Base-by-base conservation (phyloP, 2,888 invertebrate genomes). In the Xestobium rufovillosum region DNA sequence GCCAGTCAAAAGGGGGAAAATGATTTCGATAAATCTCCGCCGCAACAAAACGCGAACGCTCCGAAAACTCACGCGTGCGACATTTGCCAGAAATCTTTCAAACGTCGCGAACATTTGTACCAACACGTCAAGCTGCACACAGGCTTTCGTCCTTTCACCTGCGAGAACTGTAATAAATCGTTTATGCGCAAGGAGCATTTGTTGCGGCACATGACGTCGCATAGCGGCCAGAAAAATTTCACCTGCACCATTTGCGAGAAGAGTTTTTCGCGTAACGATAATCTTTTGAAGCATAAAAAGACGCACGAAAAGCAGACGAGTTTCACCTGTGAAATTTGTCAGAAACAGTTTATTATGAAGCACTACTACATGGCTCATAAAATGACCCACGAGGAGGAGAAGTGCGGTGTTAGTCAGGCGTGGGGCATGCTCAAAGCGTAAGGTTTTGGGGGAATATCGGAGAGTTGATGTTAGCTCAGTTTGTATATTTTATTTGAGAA, bases 171-270 rank as follows among this genome's bases (percentile, higher is more conserved):
- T 53, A 69, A 73, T 28, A 80, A 80, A 51, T 71, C 77, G 1
- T 81, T 80, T 53, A 77, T 77, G 52, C 69, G 80, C 2, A 80
- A 81, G 47, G 80, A 81, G 53, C 81, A 81, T 56, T 56, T 81
- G 32, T 67, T 79, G 36, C 67, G 80, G 3, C 81, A 81, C 55
- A 68, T 74, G 40, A 73, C 78, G 1, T 75, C 79, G 2, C 80
- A 81, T 51, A 77, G 79, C 1, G 80, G 80, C 1, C 71, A 75
- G 48, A 78, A 79, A 50, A 74, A 76, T 67, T 79, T 74, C 51
- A 72, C 69, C 30, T 80, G 79, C 54, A 76, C 75, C 39, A 52
- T 60, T 13, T 72, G 72, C 48, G 69, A 68, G 6, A 72, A 72
- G 48, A 67, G 69, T 34, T 72, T 72, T 41, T 71, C 71, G 2